Base-by-base conservation (phyloP, 2,113 vertebrate species). In the Larimichthys polyactis region DNA sequence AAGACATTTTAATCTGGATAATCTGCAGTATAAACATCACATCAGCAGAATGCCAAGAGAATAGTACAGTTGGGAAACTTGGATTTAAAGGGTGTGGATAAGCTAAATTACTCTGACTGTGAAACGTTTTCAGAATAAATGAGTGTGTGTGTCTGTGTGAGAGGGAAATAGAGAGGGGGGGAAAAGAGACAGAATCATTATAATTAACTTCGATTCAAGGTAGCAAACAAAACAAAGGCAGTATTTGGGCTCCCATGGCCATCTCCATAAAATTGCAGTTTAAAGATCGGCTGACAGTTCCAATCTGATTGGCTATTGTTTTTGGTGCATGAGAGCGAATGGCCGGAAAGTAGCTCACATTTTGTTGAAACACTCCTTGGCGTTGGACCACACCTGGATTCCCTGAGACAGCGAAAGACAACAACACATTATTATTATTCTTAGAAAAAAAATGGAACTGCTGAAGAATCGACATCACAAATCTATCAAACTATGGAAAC, bases 291-390 rank as follows among this genome's bases (percentile, higher is more conserved):
- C 59, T 36, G 62, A 63, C 70, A 66, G 78, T 78, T 73, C 59
- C 68, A 63, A 71, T 72, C 29, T 51, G 70, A 81, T 17, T 65
- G 57, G 40, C 22, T 32, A 32, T 36, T 65, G 20, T 67, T 85
- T 73, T 73, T 63, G 81, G 46, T 70, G 68, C 19, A 63, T 20
- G 49, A 60, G 69, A 49, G 69, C 11, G 70, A 75, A 29, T 52
- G 75, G 85, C 52, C 60, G 24, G n/a, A n/a, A 52, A 71, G 71
- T 46, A 81, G 73, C 82, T 97, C 94, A 98, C 97, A 98, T 98
- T 96, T 98, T 99, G 94, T 95, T 96, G 95, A 98, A 98, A 90
- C 97, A 98, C 86, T 98, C 97, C 87, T 98, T 98, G 86, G 97
- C 97, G 73, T 98, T 98, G 87, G 96, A 97, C 97, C 97, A 99